Base-by-base conservation (phyloP, 2,113 vertebrate species). In the Progne subis region DNA sequence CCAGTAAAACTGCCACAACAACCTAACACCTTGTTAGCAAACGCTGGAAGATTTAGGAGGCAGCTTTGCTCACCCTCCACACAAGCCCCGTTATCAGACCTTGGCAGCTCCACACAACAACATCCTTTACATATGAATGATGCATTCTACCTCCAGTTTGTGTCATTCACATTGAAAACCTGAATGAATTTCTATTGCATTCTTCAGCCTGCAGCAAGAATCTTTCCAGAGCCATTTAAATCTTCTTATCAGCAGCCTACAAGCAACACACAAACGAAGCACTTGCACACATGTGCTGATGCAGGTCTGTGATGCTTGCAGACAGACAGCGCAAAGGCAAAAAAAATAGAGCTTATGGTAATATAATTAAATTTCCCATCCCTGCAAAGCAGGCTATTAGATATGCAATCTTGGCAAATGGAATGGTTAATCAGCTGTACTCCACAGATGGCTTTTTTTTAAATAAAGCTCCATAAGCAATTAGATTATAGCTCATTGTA, bases 191-290 rank as follows among this genome's bases (percentile, higher is more conserved):
- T 94, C 95, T 92, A 94, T 37, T 84, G 95, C 72, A 8, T 90
- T 95, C 94, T 96, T 86, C 86, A 60, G 91, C 95, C 92, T 18
- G 19, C 26, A 97, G 97, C 94, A 98, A 97, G 95, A 96, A 91
- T 96, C 93, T 93, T 97, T 92, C 92, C 95, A 88, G 29, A 97
- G 93, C 87, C 89, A 95, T 97, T 98, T 97, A 96, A 96, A 98
- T 96, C 93, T 96, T 95, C 97, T 98, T 98, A 98, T 97, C 98
- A 96, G 95, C 77, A 65, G 86, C 94, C 94, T 82, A 89, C 96
- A 96, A 98, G 93, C 95, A 94, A 94, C 71, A 89, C 52, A 88
- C 82, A 95, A 94, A 44, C 64, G 24, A 18, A 92, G 92, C 60
- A 82, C 92, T 90, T 29, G 63, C 91, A 86, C 76, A 57, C 46